A percentile compares a stretch with the other conserved stretches of the same genome.
phyloP scores from a whole-genome alignment of 2,113 vertebrate genomes.

The Regulus satrapa region DNA sequence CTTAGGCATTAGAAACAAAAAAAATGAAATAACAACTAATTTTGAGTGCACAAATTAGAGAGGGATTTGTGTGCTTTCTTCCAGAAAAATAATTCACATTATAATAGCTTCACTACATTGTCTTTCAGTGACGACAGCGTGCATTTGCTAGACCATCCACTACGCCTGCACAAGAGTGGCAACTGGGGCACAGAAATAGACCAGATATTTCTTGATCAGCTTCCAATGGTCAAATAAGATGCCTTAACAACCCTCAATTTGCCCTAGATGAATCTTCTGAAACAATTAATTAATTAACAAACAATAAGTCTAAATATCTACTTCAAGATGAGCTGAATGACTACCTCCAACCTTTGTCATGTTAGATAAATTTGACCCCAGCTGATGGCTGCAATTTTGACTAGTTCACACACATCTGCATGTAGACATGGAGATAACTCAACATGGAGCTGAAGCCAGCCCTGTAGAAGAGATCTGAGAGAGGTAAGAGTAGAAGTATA shows the following conservation, averaged over 20 bases:
- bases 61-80: neutral
- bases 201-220: neutral
- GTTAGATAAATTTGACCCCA: neutral
- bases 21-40: fast-evolving
- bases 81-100: neutral
- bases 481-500: neutral
- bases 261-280: neutral
- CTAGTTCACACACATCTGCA: neutral
- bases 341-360: neutral
- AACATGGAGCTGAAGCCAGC: neutral
- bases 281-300: neutral
- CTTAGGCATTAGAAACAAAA: neutral
- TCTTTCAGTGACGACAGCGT: neutral
- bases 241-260: neutral
- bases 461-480: neutral
- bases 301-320: neutral
- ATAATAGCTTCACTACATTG: neutral
- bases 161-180: neutral
- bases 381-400: neutral
- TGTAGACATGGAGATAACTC: neutral
- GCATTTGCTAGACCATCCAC: neutral
- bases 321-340: neutral
- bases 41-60: neutral
- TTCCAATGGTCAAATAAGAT: neutral
- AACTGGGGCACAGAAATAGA: neutral